Conservation (phyloP, 2,797 vertebrate species). For the Cyclura pinguis region DNA sequence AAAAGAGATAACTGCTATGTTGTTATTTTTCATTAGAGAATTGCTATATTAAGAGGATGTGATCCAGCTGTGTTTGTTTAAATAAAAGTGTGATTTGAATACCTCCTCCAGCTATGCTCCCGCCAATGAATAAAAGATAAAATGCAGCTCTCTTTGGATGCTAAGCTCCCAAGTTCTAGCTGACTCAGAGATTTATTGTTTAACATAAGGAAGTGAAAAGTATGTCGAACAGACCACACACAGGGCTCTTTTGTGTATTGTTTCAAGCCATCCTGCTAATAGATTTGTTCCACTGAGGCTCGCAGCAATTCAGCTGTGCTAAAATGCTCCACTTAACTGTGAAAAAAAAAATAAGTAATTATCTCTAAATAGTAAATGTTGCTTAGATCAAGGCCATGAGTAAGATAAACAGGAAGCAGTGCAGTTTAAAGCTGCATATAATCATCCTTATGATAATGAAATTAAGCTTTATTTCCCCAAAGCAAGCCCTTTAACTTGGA, state of each 20-base stretch:
- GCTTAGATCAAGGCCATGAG: slow-evolving; percentile 74
- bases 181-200: slow-evolving; percentile 87
- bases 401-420: slow-evolving; percentile 80
- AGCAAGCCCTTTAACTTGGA: slow-evolving; percentile 62
- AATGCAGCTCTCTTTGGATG: slow-evolving; percentile 78
- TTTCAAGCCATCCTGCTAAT: slow-evolving; percentile 84
- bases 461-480: slow-evolving; percentile 74
- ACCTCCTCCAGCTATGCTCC: slow-evolving; percentile 86
- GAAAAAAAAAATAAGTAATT: slow-evolving; percentile 83
- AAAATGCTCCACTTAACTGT: slow-evolving; percentile 85
- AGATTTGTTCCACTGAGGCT: slow-evolving; percentile 85
- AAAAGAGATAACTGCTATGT: slow-evolving; percentile 87
- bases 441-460: slow-evolving; percentile 72
- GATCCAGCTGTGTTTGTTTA: slow-evolving; percentile 90
- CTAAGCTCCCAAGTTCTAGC: slow-evolving; percentile 80
- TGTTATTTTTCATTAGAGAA: slow-evolving; percentile 89
- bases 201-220: slow-evolving; percentile 83
- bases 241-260: slow-evolving; percentile 85
- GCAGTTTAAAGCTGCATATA: slow-evolving; percentile 66
- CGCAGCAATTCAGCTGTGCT: slow-evolving; percentile 83
- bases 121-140: slow-evolving; percentile 88
- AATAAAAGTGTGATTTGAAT: slow-evolving; percentile 90
- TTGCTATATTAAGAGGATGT: slow-evolving; percentile 86
- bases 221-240: slow-evolving; percentile 83
- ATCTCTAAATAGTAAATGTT: slow-evolving; percentile 78